These are phyloP conservation scores for Aphaenogaster rudis DNA, from an alignment of 1,140 invertebrate genomes.

Conservation along the genomic window DNA sequence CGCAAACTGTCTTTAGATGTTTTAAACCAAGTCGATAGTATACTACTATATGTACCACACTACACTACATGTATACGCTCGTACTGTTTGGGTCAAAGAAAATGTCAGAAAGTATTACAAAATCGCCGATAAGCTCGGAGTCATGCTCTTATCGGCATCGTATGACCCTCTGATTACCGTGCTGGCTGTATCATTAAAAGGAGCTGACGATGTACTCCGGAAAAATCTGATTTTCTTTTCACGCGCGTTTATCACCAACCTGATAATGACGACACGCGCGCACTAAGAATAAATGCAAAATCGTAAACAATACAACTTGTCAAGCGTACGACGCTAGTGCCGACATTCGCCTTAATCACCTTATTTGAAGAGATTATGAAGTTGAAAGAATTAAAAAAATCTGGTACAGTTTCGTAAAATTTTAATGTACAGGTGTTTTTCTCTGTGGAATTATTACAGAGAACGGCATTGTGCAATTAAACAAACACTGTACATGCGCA, in stretches of 20 bases:
- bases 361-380: background rate
- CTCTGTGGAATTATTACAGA: conserved; percentile 9
- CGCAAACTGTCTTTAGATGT: conserved; percentile 7
- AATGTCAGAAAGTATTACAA: conserved; percentile 76
- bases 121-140: conserved; percentile 77
- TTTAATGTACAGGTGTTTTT: background rate
- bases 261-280: background rate
- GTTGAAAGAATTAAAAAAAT: background rate
- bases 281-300: background rate
- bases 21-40: background rate
- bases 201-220: background rate
- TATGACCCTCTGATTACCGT: conserved; percentile 24
- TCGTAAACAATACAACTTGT: conserved; percentile 11
- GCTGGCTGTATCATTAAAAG: background rate
- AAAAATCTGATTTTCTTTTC: conserved; percentile 18
- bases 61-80: background rate
- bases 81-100: conserved; percentile 41
- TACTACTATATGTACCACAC: background rate
- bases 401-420: background rate
- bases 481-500: background rate
- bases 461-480: background rate
- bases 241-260: background rate
- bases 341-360: background rate
- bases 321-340: background rate
- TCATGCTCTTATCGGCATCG: conserved; percentile 49